Conservation (phyloP, 2,888 invertebrate species). For the Rugalucina vietnamica region DNA sequence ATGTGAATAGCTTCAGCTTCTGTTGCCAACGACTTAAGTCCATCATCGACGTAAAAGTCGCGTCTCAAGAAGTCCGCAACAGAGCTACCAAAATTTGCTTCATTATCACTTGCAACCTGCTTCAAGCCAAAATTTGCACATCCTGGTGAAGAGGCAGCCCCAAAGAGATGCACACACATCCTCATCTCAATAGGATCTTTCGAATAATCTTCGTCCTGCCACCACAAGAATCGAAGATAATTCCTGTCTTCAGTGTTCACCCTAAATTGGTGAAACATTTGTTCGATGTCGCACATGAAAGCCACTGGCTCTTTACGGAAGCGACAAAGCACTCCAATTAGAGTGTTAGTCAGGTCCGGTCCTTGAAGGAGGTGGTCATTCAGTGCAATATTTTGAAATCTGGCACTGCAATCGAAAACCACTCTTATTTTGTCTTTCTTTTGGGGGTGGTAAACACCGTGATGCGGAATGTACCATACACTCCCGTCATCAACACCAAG, state of each 20-base stretch:
- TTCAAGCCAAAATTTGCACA: constrained; percentile 54
- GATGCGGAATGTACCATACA: constrained; percentile 31
- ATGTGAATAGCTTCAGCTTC: constrained; percentile 37
- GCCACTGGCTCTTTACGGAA: constrained; percentile 46
- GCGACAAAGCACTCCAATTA: constrained; percentile 37
- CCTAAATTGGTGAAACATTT: constrained; percentile 51
- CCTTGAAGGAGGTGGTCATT: constrained; percentile 46
- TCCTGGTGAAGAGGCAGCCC: constrained; percentile 42
- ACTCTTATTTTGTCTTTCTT: constrained; percentile 40
- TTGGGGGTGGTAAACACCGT: constrained; percentile 37
- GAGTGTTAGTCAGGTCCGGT: constrained; percentile 42
- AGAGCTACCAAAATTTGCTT: constrained; percentile 29
- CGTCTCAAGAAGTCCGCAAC: constrained; percentile 43
- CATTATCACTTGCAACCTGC: constrained; percentile 27
- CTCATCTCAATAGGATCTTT: constrained; percentile 11
- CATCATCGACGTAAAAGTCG: constrained; percentile 65
- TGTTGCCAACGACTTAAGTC: constrained; percentile 46
- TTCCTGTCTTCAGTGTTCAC: constrained; percentile 34
- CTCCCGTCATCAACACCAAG: constrained; percentile 16
- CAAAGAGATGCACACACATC: constrained; percentile 49
- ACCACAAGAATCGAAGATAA: constrained; percentile 45
- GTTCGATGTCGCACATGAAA: constrained; percentile 49
- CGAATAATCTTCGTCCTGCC: constrained; percentile 21
- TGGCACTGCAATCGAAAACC: constrained; percentile 53
- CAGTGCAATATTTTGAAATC: constrained; percentile 33